A percentile compares a stretch with the other conserved stretches of the same genome.
Conservation (phyloP, 1,140 invertebrate species). For the Globodera ellingtonae region DNA sequence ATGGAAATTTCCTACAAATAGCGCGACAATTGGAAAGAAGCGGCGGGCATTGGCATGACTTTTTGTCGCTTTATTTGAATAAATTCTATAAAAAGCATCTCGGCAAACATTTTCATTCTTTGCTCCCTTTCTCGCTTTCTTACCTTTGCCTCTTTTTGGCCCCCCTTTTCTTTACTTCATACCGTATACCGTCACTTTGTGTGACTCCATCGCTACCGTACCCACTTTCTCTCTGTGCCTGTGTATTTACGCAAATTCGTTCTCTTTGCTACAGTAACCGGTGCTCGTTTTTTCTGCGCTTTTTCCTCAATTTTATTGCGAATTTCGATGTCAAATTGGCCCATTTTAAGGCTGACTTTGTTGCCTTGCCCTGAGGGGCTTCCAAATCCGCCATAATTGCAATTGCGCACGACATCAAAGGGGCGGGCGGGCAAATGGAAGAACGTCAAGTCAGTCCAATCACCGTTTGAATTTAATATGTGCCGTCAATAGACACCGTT, state of each 20-base stretch:
- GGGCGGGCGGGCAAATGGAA: neutral
- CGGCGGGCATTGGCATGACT: no score
- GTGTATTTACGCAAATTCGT: neutral
- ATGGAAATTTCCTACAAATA: no score
- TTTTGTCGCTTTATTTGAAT: no score
- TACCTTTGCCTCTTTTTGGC: neutral
- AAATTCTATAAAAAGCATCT: neutral
- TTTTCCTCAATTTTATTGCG: neutral
- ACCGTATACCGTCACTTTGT: neutral
- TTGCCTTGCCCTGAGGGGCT: conserved; percentile 7
- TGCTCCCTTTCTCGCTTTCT: neutral
- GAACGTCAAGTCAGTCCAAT: no score
- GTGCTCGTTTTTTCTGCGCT: neutral
- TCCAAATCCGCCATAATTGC: conserved; percentile 12
- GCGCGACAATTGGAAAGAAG: no score
- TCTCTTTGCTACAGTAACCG: neutral
- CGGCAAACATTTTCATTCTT: neutral
- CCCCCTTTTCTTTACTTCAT: neutral
- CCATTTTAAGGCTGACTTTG: neutral
- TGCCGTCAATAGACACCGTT: no score
- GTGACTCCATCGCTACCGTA: neutral
- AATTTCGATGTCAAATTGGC: conserved; percentile 11
- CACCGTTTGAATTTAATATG: no score
- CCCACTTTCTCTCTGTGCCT: neutral
- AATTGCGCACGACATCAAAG: conserved; percentile 12